Conservation (phyloP, 92 coral and sea anemone genomes). For the Porites evermanni region DNA sequence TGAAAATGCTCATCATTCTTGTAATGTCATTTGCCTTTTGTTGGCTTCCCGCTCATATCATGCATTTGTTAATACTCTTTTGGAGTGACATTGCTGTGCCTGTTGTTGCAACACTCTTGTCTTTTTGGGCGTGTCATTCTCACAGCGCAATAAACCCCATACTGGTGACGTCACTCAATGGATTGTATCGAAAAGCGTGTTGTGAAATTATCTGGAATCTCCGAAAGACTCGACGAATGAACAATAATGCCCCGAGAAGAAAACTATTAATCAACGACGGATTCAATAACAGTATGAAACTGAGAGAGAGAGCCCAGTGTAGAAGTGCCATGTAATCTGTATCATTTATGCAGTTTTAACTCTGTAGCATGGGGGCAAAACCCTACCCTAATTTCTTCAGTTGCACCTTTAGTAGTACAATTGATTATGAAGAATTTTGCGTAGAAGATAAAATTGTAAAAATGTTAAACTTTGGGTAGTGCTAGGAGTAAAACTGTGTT, state of each 20-base stretch:
- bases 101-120: slow-evolving; percentile 36
- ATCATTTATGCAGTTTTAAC: too few species aligned
- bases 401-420: too few species aligned
- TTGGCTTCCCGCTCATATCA: slow-evolving; percentile 77
- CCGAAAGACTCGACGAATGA: not conserved
- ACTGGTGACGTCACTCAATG: slow-evolving; percentile 37
- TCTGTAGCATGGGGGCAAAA: too few species aligned
- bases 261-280: not conserved
- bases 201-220: not conserved
- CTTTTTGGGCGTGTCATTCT: slow-evolving; percentile 82
- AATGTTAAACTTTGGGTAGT: too few species aligned
- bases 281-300: not conserved
- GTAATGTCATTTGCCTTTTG: slow-evolving; percentile 72
- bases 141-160: slow-evolving; percentile 82
- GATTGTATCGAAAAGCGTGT: slow-evolving; percentile 45
- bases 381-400: too few species aligned
- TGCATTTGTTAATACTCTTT: slow-evolving; percentile 65
- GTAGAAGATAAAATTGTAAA: too few species aligned
- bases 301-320: not conserved
- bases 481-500: too few species aligned
- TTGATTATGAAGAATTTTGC: too few species aligned
- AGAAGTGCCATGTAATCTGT: too few species aligned
- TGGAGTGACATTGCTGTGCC: slow-evolving; percentile 33
- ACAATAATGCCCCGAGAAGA: not conserved
- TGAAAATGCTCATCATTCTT: slow-evolving; percentile 66